These are phyloP conservation scores for Mesoligia furuncula DNA, from an alignment of 2,888 invertebrate genomes.

Conservation along the genomic window DNA sequence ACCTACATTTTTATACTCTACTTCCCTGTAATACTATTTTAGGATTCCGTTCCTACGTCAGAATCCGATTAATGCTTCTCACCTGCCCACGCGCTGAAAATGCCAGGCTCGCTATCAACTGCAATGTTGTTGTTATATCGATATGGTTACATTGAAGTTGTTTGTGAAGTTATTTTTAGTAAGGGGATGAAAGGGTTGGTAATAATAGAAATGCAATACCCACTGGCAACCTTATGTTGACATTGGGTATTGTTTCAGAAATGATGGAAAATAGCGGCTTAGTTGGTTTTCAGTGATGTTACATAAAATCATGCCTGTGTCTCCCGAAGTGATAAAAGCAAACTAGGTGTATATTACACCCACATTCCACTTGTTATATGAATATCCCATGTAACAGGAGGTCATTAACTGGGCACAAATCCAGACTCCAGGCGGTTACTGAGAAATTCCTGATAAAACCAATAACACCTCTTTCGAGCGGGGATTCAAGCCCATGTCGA, in stretches of 20 bases:
- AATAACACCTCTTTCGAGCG: no score
- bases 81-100: constrained; percentile 45
- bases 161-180: constrained; percentile 24
- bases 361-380: background rate
- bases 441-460: no score
- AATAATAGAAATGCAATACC: background rate
- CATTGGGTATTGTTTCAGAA: background rate
- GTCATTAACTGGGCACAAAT: background rate
- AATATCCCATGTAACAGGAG: background rate
- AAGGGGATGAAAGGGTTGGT: background rate
- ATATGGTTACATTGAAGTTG: background rate
- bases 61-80: constrained; percentile 7
- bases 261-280: background rate
- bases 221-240: background rate
- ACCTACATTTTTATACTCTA: background rate
- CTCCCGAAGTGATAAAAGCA: background rate
- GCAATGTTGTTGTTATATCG: constrained; percentile 22
- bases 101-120: constrained; percentile 41
- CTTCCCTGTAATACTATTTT: background rate
- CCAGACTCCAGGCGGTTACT: background rate
- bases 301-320: background rate
- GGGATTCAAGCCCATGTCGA: background rate
- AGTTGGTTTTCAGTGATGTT: background rate
- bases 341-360: background rate
- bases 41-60: background rate